Evolutionary conservation across 2,797 vertebrate genomes (phyloP).

Genomic region (Cuculus canorus): DNA sequence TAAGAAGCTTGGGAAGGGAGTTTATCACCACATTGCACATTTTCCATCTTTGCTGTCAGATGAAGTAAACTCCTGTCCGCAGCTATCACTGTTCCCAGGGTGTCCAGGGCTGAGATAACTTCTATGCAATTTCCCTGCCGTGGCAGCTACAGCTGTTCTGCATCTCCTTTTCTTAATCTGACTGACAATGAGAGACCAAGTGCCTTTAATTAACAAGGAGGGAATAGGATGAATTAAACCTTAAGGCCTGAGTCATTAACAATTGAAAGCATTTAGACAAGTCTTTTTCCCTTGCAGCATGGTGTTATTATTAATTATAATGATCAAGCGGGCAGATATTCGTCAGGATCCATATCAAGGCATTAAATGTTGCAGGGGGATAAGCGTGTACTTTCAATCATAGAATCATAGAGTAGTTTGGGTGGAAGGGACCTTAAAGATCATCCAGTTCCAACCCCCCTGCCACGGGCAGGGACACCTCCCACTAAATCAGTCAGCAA

Average conservation of each 20-base stretch:
- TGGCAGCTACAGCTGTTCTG: background rate
- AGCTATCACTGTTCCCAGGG: background rate
- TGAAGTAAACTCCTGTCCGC: background rate
- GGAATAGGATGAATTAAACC: background rate
- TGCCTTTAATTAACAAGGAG: constrained; percentile 38
- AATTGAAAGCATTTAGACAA: constrained; percentile 31
- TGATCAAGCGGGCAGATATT: background rate
- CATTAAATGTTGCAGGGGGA: background rate
- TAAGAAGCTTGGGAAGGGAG: background rate
- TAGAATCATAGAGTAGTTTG: too few species aligned
- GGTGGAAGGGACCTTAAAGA: too few species aligned
- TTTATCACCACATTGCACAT: constrained; percentile 24
- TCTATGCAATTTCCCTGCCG: background rate
- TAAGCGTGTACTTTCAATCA: background rate
- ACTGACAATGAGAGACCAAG: background rate
- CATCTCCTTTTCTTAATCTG: background rate
- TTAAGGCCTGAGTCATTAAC: constrained; percentile 23
- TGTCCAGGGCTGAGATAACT: background rate
- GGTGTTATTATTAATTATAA: constrained; percentile 9
- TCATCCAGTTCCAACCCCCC: too few species aligned
- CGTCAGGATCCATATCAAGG: background rate
- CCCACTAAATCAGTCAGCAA: too few species aligned
- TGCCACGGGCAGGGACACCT: too few species aligned
- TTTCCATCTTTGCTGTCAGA: background rate
- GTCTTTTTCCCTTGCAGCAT: background rate